These are phyloP conservation scores for Gonioctena quinquepunctata DNA, from an alignment of 1,140 invertebrate genomes.

Conservation along the genomic window DNA sequence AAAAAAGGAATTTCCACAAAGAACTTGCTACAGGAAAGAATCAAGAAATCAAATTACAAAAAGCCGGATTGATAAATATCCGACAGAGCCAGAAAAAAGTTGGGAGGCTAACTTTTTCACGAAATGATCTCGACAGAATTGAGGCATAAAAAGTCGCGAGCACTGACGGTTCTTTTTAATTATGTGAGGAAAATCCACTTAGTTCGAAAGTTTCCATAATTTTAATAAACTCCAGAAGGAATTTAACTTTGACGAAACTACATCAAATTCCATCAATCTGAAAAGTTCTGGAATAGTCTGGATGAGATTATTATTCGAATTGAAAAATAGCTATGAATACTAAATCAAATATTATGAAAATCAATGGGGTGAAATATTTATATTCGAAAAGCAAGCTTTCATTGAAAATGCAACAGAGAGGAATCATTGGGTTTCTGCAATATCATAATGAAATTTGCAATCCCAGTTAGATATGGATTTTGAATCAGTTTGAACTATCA, in stretches of 20 bases:
- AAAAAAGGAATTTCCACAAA: neutral
- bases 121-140: neutral
- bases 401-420: too few relatives aligned
- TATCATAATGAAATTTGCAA: too few relatives aligned
- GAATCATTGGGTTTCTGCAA: too few relatives aligned
- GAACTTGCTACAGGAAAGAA: neutral
- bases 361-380: too few relatives aligned
- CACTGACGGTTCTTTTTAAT: neutral
- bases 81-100: neutral
- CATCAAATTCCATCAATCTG: neutral
- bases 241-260: neutral
- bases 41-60: neutral
- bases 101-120: neutral
- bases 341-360: too few relatives aligned
- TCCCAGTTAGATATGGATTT: too few relatives aligned
- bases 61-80: neutral
- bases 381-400: too few relatives aligned
- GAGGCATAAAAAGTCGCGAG: neutral
- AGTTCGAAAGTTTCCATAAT: neutral
- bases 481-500: too few relatives aligned
- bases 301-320: too few relatives aligned
- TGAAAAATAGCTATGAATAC: too few relatives aligned
- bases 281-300: too few relatives aligned
- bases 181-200: neutral
- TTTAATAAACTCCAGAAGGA: neutral